phyloP scores from a whole-genome alignment of 2,888 invertebrate genomes.

The Odontocolon sp. region DNA sequence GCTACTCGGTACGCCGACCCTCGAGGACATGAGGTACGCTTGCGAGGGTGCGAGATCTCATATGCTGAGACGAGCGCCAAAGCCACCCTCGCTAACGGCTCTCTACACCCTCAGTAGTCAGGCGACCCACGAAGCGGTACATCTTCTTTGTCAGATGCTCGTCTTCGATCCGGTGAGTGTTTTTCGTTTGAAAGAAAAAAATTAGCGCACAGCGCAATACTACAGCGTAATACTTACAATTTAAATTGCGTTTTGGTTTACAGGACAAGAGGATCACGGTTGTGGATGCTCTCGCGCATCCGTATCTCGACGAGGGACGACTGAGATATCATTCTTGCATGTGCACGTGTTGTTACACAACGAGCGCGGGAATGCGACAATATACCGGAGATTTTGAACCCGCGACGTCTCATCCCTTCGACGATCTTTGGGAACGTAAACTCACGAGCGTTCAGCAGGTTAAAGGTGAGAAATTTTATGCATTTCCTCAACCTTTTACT shows the following conservation, averaged over 20 bases:
- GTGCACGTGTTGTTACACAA: conserved; percentile 98
- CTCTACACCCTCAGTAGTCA: conserved; percentile 96
- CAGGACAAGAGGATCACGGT: conserved; percentile 97
- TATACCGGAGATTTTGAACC: conserved; percentile 96
- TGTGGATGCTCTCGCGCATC: conserved; percentile 97
- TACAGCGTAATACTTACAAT: neutral
- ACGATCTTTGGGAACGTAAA: conserved; percentile 98
- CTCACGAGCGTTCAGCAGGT: conserved; percentile 96
- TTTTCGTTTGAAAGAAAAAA: too few relatives aligned
- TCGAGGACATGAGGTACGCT: conserved; percentile 98
- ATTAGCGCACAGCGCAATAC: too few relatives aligned
- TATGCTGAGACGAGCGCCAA: conserved; percentile 93
- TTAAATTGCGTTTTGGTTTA: conserved; percentile 62
- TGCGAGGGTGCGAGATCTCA: conserved; percentile 97
- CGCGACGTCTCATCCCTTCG: conserved; percentile 93
- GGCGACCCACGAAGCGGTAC: conserved; percentile 98
- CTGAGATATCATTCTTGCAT: conserved; percentile 99
- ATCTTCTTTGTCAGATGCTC: conserved; percentile 97
- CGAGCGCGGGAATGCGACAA: conserved; percentile 89
- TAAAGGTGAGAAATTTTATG: conserved; percentile 88
- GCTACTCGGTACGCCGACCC: conserved; percentile 96
- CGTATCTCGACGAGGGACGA: conserved; percentile 98
- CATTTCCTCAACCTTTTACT: conserved; percentile 69
- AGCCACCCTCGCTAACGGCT: conserved; percentile 93
- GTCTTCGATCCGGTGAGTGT: conserved; percentile 96